Evolutionary conservation across 2,888 invertebrate species (phyloP).

Genomic region (Pterobdella sp.): DNA sequence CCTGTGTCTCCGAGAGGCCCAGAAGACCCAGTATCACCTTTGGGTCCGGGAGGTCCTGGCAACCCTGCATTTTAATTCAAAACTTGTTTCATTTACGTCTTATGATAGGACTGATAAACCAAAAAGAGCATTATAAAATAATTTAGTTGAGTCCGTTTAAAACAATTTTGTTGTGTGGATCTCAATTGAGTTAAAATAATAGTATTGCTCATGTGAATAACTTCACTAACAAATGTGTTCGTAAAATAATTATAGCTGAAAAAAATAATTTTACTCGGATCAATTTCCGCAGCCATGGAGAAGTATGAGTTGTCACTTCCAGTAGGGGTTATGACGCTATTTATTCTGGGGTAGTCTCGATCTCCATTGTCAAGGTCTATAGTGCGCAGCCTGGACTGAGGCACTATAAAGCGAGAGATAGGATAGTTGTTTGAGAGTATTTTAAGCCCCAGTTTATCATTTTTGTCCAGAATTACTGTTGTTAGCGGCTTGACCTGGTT

Average conservation of each 20-base stretch:
- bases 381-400: background rate
- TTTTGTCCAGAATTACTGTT: background rate
- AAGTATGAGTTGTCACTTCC: background rate
- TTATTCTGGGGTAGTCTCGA: background rate
- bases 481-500: background rate
- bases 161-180: no score
- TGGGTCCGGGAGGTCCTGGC: conserved; percentile 16
- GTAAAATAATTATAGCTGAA: background rate
- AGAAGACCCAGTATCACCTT: background rate
- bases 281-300: conserved; percentile 11
- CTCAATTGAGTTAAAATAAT: no score
- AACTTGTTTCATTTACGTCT: background rate
- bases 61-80: conserved; percentile 13
- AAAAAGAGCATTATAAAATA: background rate
- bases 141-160: no score
- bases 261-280: background rate
- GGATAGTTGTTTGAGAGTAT: background rate
- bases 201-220: background rate
- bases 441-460: background rate
- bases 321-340: background rate
- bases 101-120: background rate
- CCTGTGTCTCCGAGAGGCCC: conserved; percentile 15
- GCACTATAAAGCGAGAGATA: background rate
- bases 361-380: background rate
- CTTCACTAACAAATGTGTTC: background rate